Evolutionary conservation across 2,797 vertebrate species (phyloP), one percentile per base, ranked within the genome.

Genomic region (Cyprinodon diabolis): DNA sequence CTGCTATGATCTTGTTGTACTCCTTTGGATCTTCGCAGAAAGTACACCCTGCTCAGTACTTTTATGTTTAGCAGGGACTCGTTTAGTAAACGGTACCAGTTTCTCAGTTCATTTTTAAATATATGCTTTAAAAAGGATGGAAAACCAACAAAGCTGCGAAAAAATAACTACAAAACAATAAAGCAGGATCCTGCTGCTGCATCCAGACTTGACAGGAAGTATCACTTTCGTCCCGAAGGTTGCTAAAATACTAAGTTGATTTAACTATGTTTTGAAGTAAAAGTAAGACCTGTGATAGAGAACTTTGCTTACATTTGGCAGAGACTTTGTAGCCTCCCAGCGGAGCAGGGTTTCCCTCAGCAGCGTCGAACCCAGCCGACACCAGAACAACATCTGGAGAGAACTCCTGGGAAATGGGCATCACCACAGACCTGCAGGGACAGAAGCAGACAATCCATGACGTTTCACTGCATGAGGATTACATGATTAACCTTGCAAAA

Each of bases 251-350:
- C 40, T 43, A 48, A 73, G 67, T 56, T 75, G 65, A 72, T 60
- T 40, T 65, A 72, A 72, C 71, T 65, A 43, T 5, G 40, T 23
- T 47, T 55, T 7, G 21, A n/a, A n/a, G 9, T 74, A 71, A 73
- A 68, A 67, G 55, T 66, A 66, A 40, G 8, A 62, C 35, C 60
- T 68, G 76, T 37, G 72, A 74, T 67, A 25, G 52, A 76, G 43
- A 70, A 14, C 55, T 1, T 2, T 72, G 62, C 97, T 95, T 95
- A 99, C 98, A 98, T 94, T 97, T 98, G 79, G 97, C 95, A 0
- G 97, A 96, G 84, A 99, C 97, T 86, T 94, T 96, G 94, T 99
- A 99, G 74, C 97, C 98, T 13, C 98, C 98, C 80, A 99, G 90
- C 0, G 97, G 97, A 17, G 97, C 91, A 0, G 96, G 95, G 82